Base-by-base conservation (phyloP, 1,140 invertebrate species). In the Coelopa frigida region DNA sequence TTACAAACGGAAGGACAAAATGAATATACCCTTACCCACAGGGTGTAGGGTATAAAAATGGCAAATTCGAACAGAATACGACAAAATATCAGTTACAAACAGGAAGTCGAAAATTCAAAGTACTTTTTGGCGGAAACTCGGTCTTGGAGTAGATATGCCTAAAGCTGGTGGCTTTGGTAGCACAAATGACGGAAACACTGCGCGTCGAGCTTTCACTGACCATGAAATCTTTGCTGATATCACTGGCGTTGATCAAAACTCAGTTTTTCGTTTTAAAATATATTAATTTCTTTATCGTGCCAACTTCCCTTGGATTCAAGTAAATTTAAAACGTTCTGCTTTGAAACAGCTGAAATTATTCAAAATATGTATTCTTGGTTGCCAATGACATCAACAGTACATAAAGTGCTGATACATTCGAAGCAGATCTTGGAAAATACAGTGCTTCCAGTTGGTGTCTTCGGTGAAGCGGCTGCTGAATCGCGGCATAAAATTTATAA, bases 161-260 rank as follows among this genome's bases (percentile, higher is more conserved):
- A 48, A 31, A 45, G 18, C 17, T 17, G 50, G 37, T n/a, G 55
- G 53, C 12, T 50, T 43, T 15, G 60, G 62, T 12, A 52, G 39
- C 21, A 56, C 58, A n/a, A 68, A 65, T 51, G 53, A 55, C 27
- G 60, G 60, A 10, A 66, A 68, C 49, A 59, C 53, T 10, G 53
- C 60, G 5, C 46, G 62, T 41, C 41, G 54, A 44, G 61, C 68
- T 42, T 66, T 62, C 46, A 36, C 24, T 31, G 39, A 66, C 32
- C 45, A 49, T 24, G 46, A 38, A 24, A 50, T 51, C 8, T 41
- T 50, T 52, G 29, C 58, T 65, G 4, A 57, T 54, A n/a, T n/a
- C n/a, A n/a, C n/a, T n/a, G n/a, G n/a, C n/a, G n/a, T n/a, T n/a
- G n/a, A n/a, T n/a, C n/a, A n/a, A n/a, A n/a, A n/a, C n/a, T n/a